Conservation (phyloP, 2,113 vertebrate genomes). For the Dipodomys merriami region DNA sequence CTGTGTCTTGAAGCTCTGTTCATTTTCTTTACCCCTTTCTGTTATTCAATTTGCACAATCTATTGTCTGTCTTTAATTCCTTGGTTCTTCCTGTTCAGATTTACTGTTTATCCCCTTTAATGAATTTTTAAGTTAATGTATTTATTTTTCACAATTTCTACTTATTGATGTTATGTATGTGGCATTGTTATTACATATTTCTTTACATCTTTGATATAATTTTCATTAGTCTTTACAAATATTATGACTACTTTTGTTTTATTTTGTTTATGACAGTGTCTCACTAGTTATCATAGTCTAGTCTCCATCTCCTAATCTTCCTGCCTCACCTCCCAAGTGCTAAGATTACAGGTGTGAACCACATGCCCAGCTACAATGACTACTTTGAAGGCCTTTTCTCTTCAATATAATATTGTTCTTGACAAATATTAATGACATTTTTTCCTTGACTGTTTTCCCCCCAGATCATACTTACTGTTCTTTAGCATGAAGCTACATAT, state of each 20-base stretch:
- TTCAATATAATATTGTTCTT: neutral
- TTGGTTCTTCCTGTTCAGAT: neutral
- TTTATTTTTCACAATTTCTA: conserved; percentile 9
- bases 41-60: conserved; percentile 10
- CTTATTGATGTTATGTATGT: conserved; percentile 23
- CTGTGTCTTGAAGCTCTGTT: neutral
- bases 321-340: no score
- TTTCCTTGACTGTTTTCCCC: neutral
- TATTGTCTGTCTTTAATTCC: neutral
- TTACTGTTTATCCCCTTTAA: neutral
- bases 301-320: no score
- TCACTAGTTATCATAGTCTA: no score
- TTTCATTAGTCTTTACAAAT: conserved; percentile 20
- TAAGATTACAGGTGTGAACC: no score
- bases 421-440: neutral
- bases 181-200: neutral
- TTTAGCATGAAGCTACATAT: neutral
- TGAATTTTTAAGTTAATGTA: neutral
- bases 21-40: neutral
- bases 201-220: conserved; percentile 29
- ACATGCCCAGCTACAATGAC: neutral
- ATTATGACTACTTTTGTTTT: neutral
- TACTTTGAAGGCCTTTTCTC: conserved; percentile 9
- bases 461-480: conserved; percentile 2
- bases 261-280: no score